Base-by-base conservation (phyloP, 2,888 invertebrate species). In the Diabrotica balteata region DNA sequence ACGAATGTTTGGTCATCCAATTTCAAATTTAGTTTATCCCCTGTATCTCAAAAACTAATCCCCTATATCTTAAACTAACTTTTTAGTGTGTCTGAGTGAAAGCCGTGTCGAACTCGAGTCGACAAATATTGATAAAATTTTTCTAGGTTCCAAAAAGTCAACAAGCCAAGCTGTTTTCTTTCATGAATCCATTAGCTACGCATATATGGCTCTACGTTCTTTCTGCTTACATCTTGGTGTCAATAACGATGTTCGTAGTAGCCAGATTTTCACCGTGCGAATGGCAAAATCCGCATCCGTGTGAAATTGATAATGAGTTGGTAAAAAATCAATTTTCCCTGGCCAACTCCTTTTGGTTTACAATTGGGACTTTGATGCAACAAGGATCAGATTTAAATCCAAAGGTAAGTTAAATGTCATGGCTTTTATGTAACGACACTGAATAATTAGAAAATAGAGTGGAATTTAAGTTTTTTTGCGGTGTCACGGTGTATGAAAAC, bases 191-290 rank as follows among this genome's bases (percentile, higher is more conserved):
- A 0, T 84, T 96, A 76, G 93, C 94, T 0, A 88, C 92, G 73
- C 92, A 95, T 80, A 94, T 95, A 72, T 96, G 96, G 95, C 84
- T 94, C 67, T 94, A 92, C 84, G 91, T 93, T 59, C 84, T 93
- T 66, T 90, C 90, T 0, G 94, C 94, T 49, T 95, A 94, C 83
- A 86, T 94, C 63, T 85, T 93, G 55, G 94, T 94, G 52, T 91
- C 92, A 1, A 83, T 90, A 64, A 91, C 92, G 51, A 90, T 95
- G 86, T 94, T 92, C 84, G 87, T 93, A 50, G 90, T 95, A 45
- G 93, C 93, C 32, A 87, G 92, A 77, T 91, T 94, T 84, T 91
- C 91, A 46, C 93, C 93, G 0, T 91, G 92, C 82, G 95, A 94
- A 83, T 91, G 91, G 91, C 90, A 90, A 76, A 90, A 91, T 80